Evolutionary conservation across 1,140 invertebrate genomes (phyloP), one percentile per base, ranked within the genome.

Genomic region (Aphelenchoides avenae): DNA sequence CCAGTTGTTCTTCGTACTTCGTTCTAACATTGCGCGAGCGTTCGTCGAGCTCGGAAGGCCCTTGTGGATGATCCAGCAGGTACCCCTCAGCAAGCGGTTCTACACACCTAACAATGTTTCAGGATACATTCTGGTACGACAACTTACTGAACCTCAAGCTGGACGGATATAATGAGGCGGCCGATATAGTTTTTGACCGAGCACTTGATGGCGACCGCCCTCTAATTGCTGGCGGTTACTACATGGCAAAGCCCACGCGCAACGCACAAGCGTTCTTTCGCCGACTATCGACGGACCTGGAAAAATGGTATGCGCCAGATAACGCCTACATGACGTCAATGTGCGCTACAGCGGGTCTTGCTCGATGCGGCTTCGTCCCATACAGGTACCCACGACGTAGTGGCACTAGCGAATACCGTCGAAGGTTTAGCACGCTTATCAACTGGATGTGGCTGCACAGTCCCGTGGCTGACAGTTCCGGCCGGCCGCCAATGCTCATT

Each of bases 21-120:
- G 71, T 30, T 58, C 70, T 3, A 74, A 74, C 41, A 51, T 74
- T 44, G 71, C n/a, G n/a, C n/a, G n/a, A 15, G 61, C 60, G 29
- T 57, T 74, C 9, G 29, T 70, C 5, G 30, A 52, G 15, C 56
- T 62, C 15, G 62, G 57, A 3, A 69, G 64, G 33, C 58, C 70
- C 0, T 74, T 74, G 40, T 74, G 73, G 73, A 74, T 74, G 71
- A 76, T 74, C 41, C 71, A 74, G 46, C 71, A 74, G 49, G 61
- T 64, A 40, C n/a, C n/a, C n/a, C n/a, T n/a, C n/a, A n/a, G n/a
- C n/a, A n/a, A n/a, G n/a, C n/a, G n/a, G n/a, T n/a, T n/a, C n/a
- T 43, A n/a, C 22, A 26, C 7, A 3, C 13, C 29, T 3, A 33
- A 18, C 34, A 58, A 61, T 7, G 60, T 11, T 68, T 31, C 52